Evolutionary conservation across 2,888 invertebrate genomes (phyloP), one percentile per base, ranked within the genome.

Genomic region (Drosophila picticornis): DNA sequence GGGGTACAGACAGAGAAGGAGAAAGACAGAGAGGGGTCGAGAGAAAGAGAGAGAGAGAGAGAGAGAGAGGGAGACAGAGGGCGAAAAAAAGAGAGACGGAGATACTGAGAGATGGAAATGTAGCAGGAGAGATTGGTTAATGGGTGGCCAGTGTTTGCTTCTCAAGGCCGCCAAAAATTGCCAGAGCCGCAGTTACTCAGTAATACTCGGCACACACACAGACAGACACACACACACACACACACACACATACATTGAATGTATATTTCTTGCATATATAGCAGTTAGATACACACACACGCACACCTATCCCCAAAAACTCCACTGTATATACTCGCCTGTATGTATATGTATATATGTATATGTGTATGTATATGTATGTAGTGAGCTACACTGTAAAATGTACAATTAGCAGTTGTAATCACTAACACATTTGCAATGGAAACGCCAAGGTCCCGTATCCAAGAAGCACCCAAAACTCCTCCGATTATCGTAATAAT

Each of bases 131-230:
- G 60, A 25, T 46, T 19, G 13, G 25, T 34, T 60, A 7, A 22
- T 72, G 62, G 70, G 75, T 62, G 55, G 46, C 48, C 48, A 46
- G 29, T 62, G 63, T 51, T 32, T 64, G 75, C 74, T 77, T 71
- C 77, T 74, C 79, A 80, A 80, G 79, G 80, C 80, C 80, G 70
- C 79, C 67, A 61, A 71, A 71, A 75, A 72, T 46, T 60, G 65
- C 72, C 71, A 83, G 70, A 69, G 68, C 71, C 66, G 59, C 56
- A 52, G 51, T 38, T 57, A 71, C 58, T 72, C 58, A 72, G 34
- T 36, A 6, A 25, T 46, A 19, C 19, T 34, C 34, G 4, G 19
- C 73, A 70, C 56, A 62, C 57, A 36, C 57, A 59, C 52, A 48
- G 52, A 62, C 56, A 55, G 48, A 25, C 10, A 32, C 27, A 46